phyloP scores from a whole-genome alignment of 64 coral and sea anemone genomes.

The Porites lutea region DNA sequence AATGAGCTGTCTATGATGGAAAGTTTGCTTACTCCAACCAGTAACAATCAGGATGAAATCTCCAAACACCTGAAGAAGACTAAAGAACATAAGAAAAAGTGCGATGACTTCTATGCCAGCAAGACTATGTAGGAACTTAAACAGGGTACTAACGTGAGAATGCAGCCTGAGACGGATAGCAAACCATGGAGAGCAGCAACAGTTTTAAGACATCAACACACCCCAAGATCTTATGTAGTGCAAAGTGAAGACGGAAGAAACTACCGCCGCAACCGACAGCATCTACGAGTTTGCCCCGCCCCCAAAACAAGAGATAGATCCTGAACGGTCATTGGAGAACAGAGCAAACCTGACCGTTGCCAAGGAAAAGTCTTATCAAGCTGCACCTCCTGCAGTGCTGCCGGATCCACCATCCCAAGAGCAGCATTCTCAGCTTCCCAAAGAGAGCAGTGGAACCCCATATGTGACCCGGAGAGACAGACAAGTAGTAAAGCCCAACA shows the following conservation, averaged over 20 bases:
- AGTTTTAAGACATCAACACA: constrained; percentile 47
- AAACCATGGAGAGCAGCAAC: constrained; percentile 34
- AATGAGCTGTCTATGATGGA: constrained; percentile 6
- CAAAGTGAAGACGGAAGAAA: background rate
- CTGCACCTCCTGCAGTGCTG: background rate
- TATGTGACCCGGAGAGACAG: background rate
- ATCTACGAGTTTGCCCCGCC: constrained; percentile 36
- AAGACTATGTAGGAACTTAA: constrained; percentile 4
- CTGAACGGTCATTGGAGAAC: background rate
- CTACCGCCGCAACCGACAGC: constrained; percentile 5
- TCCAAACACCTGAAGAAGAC: too few species aligned
- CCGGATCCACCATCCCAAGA: background rate
- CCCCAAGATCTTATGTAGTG: constrained; percentile 35
- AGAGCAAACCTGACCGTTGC: too few species aligned
- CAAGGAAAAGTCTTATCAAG: background rate
- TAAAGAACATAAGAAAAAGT: background rate
- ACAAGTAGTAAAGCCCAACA: background rate
- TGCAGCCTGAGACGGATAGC: background rate
- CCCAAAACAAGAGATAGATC: background rate
- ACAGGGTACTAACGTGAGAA: background rate
- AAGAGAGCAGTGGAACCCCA: background rate
- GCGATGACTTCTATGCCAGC: background rate
- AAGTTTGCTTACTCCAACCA: background rate
- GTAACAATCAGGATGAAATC: background rate
- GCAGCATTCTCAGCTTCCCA: background rate